phyloP scores from a whole-genome alignment of 2,888 invertebrate genomes.

The Apodemia mormo region DNA sequence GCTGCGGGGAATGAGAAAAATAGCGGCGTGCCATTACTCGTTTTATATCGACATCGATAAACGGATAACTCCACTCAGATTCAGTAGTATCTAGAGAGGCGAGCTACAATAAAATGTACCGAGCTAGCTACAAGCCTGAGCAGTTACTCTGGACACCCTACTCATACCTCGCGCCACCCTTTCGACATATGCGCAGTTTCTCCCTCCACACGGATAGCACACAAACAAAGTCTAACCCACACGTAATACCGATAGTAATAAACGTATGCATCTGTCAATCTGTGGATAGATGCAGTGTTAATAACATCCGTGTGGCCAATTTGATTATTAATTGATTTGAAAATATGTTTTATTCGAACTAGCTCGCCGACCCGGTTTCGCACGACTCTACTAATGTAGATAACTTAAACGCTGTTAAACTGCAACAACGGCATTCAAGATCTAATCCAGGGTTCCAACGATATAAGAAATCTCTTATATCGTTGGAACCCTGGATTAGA shows the following conservation, averaged over 20 bases:
- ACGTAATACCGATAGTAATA: slow-evolving; percentile 43
- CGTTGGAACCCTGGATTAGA: too few relatives aligned
- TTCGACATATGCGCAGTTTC: slow-evolving; percentile 69
- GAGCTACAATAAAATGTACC: slow-evolving; percentile 81
- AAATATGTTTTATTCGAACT: neutral
- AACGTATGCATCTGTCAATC: slow-evolving; percentile 61
- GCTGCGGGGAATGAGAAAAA: slow-evolving; percentile 52
- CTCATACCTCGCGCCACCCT: slow-evolving; percentile 43
- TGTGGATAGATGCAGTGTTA: slow-evolving; percentile 53
- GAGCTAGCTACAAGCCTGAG: slow-evolving; percentile 78
- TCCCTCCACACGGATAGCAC: slow-evolving; percentile 46
- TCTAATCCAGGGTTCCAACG: too few relatives aligned
- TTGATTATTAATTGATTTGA: slow-evolving; percentile 56
- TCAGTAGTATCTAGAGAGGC: slow-evolving; percentile 72
- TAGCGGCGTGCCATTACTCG: slow-evolving; percentile 55
- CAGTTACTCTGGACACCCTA: slow-evolving; percentile 66
- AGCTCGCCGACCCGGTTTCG: too few relatives aligned
- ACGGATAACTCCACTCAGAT: slow-evolving; percentile 30
- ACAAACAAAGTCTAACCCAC: slow-evolving; percentile 39
- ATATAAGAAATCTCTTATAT: too few relatives aligned
- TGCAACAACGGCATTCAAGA: too few relatives aligned
- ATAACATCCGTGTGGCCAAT: slow-evolving; percentile 48
- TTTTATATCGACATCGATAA: slow-evolving; percentile 61
- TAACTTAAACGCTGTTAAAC: too few relatives aligned
- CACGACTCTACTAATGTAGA: too few relatives aligned